A percentile compares a stretch with the other conserved stretches of the same genome.
Evolutionary conservation across 2,888 invertebrate genomes (phyloP).

Genomic region (Philereme transversata): DNA sequence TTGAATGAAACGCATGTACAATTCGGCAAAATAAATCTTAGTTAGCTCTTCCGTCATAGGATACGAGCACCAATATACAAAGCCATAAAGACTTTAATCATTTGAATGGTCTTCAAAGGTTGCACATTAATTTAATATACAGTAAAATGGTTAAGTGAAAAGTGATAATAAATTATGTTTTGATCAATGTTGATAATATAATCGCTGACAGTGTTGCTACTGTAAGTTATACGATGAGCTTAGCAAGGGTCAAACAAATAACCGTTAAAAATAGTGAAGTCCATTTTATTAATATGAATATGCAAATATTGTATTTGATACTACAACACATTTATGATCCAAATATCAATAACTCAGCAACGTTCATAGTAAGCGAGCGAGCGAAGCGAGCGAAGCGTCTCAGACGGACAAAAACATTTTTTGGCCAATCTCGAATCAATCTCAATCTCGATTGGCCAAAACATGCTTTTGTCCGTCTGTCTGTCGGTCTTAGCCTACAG

Average conservation of each 20-base stretch:
- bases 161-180: constrained; percentile 57
- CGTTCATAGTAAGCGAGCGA: no score
- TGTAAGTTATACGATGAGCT: constrained; percentile 32
- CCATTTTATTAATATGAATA: no score
- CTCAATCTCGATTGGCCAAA: no score
- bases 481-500: no score
- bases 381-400: no score
- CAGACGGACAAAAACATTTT: no score
- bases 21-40: constrained; percentile 7
- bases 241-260: not conserved
- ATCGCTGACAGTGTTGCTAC: constrained; percentile 59
- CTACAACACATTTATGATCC: no score
- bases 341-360: no score
- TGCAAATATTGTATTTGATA: no score
- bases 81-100: constrained; percentile 9
- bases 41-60: constrained; percentile 1
- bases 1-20: not conserved
- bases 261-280: no score
- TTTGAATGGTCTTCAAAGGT: constrained; percentile 3
- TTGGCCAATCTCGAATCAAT: no score
- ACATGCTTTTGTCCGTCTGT: no score
- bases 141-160: constrained; percentile 43
- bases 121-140: constrained; percentile 47
- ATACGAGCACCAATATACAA: constrained; percentile 2
- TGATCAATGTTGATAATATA: constrained; percentile 51